phyloP scores from a whole-genome alignment of 2,113 vertebrate genomes.

The Cyprinus carpio region DNA sequence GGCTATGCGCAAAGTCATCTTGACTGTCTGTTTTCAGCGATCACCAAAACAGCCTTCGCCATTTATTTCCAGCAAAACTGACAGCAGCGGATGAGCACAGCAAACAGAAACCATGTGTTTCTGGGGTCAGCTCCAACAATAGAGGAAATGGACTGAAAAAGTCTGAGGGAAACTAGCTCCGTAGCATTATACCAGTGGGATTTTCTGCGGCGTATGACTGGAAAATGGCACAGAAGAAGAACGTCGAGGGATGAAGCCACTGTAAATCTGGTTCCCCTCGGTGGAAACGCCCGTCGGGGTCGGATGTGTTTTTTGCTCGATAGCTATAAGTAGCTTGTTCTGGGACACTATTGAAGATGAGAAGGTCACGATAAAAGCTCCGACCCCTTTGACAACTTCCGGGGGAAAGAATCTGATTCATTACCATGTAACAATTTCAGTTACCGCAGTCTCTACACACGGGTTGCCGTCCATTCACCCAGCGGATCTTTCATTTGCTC shows the following conservation, averaged over 20 bases:
- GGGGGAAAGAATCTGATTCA: constrained; percentile 56
- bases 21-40: constrained; percentile 47
- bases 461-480: constrained; percentile 67
- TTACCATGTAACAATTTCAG: constrained; percentile 67
- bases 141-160: constrained; percentile 60
- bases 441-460: background rate
- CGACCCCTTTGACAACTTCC: fast-evolving
- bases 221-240: background rate
- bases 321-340: constrained; percentile 45
- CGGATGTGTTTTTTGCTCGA: background rate
- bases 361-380: constrained; percentile 64
- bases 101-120: constrained; percentile 61
- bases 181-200: constrained; percentile 24
- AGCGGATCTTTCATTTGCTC: background rate
- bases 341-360: fast-evolving
- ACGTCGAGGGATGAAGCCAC: fast-evolving
- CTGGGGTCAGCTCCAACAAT: constrained; percentile 47
- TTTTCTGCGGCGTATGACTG: constrained; percentile 19
- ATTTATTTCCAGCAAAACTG: fast-evolving
- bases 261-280: fast-evolving
- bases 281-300: no score
- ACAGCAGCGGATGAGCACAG: constrained; percentile 52
- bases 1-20: background rate
- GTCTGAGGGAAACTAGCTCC: constrained; percentile 54
- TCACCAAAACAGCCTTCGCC: constrained; percentile 43